phyloP scores from a whole-genome alignment of 2,888 invertebrate species.

The Melanostoma mellinum region DNA sequence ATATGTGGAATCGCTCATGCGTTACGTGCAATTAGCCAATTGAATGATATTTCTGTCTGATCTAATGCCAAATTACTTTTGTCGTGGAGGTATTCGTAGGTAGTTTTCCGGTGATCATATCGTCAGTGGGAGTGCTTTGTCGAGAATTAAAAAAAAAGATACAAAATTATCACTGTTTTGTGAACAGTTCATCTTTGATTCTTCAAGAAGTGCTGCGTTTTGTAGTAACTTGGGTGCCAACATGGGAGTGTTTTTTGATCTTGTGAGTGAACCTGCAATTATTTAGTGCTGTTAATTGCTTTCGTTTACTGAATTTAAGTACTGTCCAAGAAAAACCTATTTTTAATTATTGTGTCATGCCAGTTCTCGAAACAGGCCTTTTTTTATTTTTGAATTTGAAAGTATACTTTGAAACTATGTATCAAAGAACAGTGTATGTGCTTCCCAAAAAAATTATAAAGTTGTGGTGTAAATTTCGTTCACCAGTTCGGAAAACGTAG shows the following conservation, averaged over 20 bases:
- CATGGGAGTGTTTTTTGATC: conserved; percentile 62
- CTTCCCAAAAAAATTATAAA: too few species aligned
- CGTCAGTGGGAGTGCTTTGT: conserved; percentile 32
- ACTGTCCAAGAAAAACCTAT: neutral
- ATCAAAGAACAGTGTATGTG: too few species aligned
- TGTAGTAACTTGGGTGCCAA: neutral
- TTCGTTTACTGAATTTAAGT: neutral
- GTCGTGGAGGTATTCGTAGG: conserved; percentile 20
- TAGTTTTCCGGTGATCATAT: conserved; percentile 53
- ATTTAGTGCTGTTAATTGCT: neutral
- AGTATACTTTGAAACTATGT: too few species aligned
- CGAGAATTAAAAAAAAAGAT: neutral
- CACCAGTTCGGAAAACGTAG: too few species aligned
- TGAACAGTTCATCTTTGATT: conserved; percentile 6
- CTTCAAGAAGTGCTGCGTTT: neutral
- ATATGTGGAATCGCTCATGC: conserved; percentile 51
- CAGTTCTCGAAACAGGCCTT: too few species aligned
- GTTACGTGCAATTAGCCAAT: conserved; percentile 59
- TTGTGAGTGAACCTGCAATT: conserved; percentile 40
- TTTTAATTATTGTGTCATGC: too few species aligned
- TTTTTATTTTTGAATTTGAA: too few species aligned
- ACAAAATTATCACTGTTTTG: neutral
- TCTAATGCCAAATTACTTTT: conserved; percentile 56
- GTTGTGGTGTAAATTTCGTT: too few species aligned
- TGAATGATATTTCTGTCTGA: conserved; percentile 57